Conservation (phyloP, 2,888 invertebrate species). For the Melanostoma scalare region DNA sequence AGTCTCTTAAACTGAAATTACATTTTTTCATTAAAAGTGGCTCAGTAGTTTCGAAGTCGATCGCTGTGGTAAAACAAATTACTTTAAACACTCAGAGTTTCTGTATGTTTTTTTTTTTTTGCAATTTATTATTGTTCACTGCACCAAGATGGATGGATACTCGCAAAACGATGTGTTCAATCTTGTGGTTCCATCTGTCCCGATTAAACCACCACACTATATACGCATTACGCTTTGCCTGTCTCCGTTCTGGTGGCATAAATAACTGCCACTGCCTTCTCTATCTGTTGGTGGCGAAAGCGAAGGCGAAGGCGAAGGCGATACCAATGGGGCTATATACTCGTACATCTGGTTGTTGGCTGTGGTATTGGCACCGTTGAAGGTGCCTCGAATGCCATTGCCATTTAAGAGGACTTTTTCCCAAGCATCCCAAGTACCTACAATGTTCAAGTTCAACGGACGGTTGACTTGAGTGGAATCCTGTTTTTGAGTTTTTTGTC, state of each 20-base stretch:
- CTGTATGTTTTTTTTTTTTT: background rate
- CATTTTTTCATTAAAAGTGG: background rate
- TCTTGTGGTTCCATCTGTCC: constrained; percentile 56
- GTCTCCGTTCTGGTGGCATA: constrained; percentile 27
- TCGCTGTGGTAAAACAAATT: background rate
- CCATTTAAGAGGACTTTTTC: constrained; percentile 43
- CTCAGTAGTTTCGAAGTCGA: background rate
- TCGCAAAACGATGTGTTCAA: constrained; percentile 29
- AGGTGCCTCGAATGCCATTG: constrained; percentile 36
- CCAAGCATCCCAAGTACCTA: constrained; percentile 26
- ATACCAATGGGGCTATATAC: constrained; percentile 30
- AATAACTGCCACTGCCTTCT: constrained; percentile 17
- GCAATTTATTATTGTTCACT: background rate
- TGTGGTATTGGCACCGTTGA: constrained; percentile 3
- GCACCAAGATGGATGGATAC: constrained; percentile 26
- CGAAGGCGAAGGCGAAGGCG: background rate
- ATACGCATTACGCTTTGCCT: constrained; percentile 22
- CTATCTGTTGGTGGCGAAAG: constrained; percentile 26
- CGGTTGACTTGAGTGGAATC: constrained; percentile 44
- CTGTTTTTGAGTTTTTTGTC: constrained; percentile 35
- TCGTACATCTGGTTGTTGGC: constrained; percentile 41
- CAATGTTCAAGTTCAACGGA: constrained; percentile 55
- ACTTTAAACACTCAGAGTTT: background rate
- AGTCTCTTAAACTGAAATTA: too few species aligned
- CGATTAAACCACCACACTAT: constrained; percentile 34